Percentiles rank a stretch among this genome's conserved stretches.
Conservation (phyloP, 2,797 vertebrate genomes). For the Pipistrellus pygmaeus region DNA sequence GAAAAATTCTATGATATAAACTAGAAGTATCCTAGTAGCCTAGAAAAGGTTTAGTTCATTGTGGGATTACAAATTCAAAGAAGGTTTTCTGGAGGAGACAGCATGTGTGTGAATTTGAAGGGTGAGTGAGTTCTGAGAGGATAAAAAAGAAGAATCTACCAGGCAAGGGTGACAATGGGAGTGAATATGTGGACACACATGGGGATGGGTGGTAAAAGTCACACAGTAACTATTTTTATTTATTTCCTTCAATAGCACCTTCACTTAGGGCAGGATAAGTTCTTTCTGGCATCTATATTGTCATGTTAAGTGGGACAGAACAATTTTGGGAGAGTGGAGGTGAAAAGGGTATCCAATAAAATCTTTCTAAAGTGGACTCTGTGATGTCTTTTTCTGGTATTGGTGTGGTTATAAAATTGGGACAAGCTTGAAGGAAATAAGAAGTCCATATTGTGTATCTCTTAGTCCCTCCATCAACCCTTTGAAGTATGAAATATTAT, state of each 20-base stretch:
- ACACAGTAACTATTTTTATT: background rate
- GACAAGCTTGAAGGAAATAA: background rate
- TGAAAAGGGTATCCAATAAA: background rate
- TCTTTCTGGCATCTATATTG: background rate
- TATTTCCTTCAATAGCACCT: conserved; percentile 1
- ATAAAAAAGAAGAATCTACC: conserved; percentile 6
- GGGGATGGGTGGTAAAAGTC: background rate
- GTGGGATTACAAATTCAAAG: background rate
- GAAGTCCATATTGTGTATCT: background rate
- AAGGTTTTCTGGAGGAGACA: background rate
- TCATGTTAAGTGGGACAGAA: background rate
- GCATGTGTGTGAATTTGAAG: background rate
- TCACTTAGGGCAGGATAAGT: background rate
- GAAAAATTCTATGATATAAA: background rate
- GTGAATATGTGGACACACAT: background rate
- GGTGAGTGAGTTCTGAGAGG: background rate
- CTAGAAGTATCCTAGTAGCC: background rate
- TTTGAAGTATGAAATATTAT: background rate
- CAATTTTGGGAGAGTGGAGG: background rate
- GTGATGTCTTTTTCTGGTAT: background rate
- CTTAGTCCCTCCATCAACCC: background rate
- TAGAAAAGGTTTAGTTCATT: background rate
- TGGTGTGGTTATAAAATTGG: background rate
- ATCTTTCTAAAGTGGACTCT: background rate
- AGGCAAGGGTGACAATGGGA: background rate